These are phyloP conservation scores for Gibbula magus DNA, from an alignment of 2,888 invertebrate species.

Conservation along the genomic window DNA sequence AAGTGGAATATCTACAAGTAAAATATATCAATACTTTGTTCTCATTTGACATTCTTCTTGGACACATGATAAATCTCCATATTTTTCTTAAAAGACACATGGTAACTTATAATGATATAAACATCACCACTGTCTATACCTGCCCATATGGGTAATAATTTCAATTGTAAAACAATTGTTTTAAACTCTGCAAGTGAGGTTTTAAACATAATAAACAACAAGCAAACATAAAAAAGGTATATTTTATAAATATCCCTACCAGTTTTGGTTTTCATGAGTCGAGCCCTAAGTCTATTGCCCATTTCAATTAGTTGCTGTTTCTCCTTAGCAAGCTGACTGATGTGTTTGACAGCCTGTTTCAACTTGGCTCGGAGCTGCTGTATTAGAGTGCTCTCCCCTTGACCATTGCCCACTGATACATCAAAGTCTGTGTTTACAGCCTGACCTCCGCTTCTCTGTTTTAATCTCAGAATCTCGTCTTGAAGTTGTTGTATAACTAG, in stretches of 20 bases:
- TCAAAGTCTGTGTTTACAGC: not conserved
- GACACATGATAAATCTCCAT: too few species aligned
- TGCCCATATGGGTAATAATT: too few species aligned
- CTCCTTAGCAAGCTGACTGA: constrained; percentile 69
- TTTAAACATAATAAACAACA: not conserved
- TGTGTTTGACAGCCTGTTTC: constrained; percentile 67
- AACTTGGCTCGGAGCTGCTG: constrained; percentile 63
- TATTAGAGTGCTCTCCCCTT: constrained; percentile 38
- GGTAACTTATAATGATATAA: too few species aligned
- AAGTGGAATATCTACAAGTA: too few species aligned
- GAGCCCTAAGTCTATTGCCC: constrained; percentile 70
- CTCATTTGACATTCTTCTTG: too few species aligned
- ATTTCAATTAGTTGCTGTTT: constrained; percentile 73
- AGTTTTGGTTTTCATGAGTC: constrained; percentile 62
- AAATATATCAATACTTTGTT: too few species aligned
- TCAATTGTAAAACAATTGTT: too few species aligned
- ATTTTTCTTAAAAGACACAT: too few species aligned
- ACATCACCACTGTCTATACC: too few species aligned
- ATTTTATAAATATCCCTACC: constrained; percentile 36
- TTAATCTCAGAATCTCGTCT: constrained; percentile 67
- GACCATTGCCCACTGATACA: constrained; percentile 1
- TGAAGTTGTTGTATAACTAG: constrained; percentile 73
- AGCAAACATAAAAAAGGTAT: not conserved
- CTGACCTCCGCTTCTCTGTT: constrained; percentile 10
- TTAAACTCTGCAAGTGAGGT: too few species aligned